A percentile compares a stretch with the other conserved stretches of the same genome.
Conservation (phyloP, 2,113 vertebrate species). For the Todiramphus chloris region DNA sequence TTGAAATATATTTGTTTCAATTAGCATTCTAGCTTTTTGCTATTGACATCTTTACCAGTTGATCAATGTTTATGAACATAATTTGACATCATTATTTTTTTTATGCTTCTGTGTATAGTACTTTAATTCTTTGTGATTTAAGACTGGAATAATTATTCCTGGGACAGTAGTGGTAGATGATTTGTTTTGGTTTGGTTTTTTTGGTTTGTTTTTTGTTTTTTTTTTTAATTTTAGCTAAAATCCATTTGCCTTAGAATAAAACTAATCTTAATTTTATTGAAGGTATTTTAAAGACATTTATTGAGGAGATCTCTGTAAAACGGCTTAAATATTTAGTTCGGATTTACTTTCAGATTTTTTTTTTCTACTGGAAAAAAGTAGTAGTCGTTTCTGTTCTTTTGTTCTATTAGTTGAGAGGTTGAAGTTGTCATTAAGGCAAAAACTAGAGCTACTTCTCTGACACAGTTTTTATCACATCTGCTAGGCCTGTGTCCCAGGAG, state of each 20-base stretch:
- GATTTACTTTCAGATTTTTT: constrained; percentile 42
- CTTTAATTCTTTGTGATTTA: constrained; percentile 7
- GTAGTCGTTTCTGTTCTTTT: constrained; percentile 68
- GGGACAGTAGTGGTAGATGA: not conserved
- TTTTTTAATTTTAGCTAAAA: not conserved
- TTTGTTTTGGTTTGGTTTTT: no score
- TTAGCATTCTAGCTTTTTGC: not conserved
- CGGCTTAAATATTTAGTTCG: constrained; percentile 63
- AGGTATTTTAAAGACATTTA: not conserved
- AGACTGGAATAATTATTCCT: not conserved
- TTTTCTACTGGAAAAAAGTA: constrained; percentile 45
- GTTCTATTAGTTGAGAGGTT: constrained; percentile 78
- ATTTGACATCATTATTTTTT: not conserved
- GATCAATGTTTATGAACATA: not conserved
- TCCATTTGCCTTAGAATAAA: not conserved
- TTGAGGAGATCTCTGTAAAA: constrained; percentile 49
- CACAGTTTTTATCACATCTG: constrained; percentile 82
- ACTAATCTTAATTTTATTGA: not conserved
- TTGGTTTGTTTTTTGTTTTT: not conserved
- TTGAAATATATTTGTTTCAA: not conserved
- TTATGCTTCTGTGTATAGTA: not conserved
- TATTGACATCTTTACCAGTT: not conserved
- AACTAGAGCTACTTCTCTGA: constrained; percentile 77
- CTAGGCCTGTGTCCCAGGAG: constrained; percentile 79
- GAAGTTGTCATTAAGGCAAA: constrained; percentile 82